Percentiles rank a stretch among this genome's conserved stretches.
phyloP scores from a whole-genome alignment of 1,140 invertebrate genomes.

The Lordiphosa stackelbergi region DNA sequence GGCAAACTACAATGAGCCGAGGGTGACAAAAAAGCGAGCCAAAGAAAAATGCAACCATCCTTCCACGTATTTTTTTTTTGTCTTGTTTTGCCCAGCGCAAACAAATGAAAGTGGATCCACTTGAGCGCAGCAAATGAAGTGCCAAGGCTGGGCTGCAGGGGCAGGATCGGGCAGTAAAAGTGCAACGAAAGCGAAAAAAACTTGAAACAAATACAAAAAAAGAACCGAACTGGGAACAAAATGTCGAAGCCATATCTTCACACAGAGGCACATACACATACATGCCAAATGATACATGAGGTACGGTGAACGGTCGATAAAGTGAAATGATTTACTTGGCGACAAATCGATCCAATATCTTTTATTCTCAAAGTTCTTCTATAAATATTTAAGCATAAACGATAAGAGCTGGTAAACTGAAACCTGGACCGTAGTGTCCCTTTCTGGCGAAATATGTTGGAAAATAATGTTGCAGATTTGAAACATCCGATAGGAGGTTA shows the following conservation, averaged over 20 bases:
- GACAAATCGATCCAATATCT: no score
- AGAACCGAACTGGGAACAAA: slow-evolving; percentile 31
- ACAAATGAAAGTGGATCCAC: slow-evolving; percentile 76
- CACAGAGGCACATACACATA: slow-evolving; percentile 2
- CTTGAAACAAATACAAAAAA: slow-evolving; percentile 64
- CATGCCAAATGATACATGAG: slow-evolving; percentile 43
- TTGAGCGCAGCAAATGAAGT: slow-evolving; percentile 76
- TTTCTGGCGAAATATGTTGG: no score
- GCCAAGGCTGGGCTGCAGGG: slow-evolving; percentile 39
- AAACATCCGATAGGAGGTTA: no score
- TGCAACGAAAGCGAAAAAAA: slow-evolving; percentile 73
- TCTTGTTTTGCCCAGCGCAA: slow-evolving; percentile 48
- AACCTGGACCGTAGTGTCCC: no score
- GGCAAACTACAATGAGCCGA: slow-evolving; percentile 54
- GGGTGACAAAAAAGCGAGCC: slow-evolving; percentile 50
- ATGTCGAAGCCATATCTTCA: slow-evolving; percentile 56
- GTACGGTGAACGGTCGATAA: slow-evolving; percentile 2
- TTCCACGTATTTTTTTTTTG: slow-evolving; percentile 17
- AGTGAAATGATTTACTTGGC: neutral
- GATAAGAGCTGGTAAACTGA: no score
- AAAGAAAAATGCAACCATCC: slow-evolving; percentile 33
- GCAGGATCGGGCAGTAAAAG: slow-evolving; percentile 63
- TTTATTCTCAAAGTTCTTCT: no score
- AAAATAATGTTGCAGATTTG: no score
- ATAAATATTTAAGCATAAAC: no score